Percentiles rank a stretch among this genome's conserved stretches.
These are phyloP conservation scores for Drosophila leonis DNA, from an alignment of 2,888 invertebrate species.

Conservation along the genomic window DNA sequence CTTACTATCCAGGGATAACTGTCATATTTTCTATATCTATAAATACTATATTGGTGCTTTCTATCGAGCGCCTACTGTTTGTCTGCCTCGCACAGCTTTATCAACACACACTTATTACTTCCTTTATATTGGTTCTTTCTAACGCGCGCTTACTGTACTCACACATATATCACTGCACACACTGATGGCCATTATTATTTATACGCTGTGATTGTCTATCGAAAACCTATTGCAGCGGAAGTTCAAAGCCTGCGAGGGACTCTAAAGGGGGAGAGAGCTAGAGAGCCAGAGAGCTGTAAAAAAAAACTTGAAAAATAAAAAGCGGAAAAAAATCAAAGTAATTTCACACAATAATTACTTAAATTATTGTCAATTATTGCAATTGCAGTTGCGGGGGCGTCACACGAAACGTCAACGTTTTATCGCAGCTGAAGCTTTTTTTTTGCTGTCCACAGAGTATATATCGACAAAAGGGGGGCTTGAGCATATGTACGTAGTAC, in stretches of 20 bases:
- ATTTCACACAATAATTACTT: slow-evolving; percentile 69
- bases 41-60: neutral
- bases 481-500: neutral
- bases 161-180: slow-evolving; percentile 3
- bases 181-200: slow-evolving; percentile 50
- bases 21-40: neutral
- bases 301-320: slow-evolving; percentile 2
- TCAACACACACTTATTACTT: no score
- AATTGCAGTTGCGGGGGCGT: slow-evolving; percentile 67
- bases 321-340: slow-evolving; percentile 61
- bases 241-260: slow-evolving; percentile 19
- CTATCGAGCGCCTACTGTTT: neutral
- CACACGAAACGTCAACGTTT: slow-evolving; percentile 43
- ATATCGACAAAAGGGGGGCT: slow-evolving; percentile 1
- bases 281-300: no score
- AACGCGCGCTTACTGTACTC: neutral
- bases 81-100: neutral
- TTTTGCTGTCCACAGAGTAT: slow-evolving; percentile 5
- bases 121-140: neutral
- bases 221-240: slow-evolving; percentile 40
- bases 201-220: slow-evolving; percentile 45
- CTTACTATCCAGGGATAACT: neutral
- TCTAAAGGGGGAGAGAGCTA: neutral
- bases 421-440: slow-evolving; percentile 24
- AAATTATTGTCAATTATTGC: slow-evolving; percentile 79